Base-by-base conservation (phyloP, 2,113 vertebrate species). In the Phyllostomus discolor region DNA sequence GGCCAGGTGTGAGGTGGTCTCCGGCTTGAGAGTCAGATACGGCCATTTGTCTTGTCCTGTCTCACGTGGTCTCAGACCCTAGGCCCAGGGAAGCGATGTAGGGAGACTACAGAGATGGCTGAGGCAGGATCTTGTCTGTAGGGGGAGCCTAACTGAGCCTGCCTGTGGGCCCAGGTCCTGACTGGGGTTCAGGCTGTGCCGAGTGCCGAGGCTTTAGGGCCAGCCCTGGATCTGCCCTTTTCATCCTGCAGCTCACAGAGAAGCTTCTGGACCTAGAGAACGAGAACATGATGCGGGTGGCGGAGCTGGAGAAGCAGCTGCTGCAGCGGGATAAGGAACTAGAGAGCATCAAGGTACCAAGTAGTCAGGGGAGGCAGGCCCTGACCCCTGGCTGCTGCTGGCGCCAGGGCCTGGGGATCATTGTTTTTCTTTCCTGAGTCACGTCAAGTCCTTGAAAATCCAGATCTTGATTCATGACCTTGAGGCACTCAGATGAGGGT, bases 231-330 rank as follows among this genome's bases (percentile, higher is more conserved):
- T 14, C 95, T 20, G 0, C 2, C 31, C 70, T 90, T 64, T 38
- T 24, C 64, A 59, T 79, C 59, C 19, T 14, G 16, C 94, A 99
- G 99, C 99, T 99, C 94, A 99, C 99, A 0, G 99, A 99, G 98
- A 99, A 99, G 98, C 99, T 99, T 93, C 98, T 99, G 98, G 99
- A 99, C 96, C 98, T 99, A 94, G 99, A 99, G 98, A 99, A 99
- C 91, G 99, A 99, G 97, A 99, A 99, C 81, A 99, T 99, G 98
- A 99, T 99, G 99, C 99, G 99, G 88, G 99, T 99, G 79, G 99
- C 99, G 0, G 99, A 99, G 79, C 98, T 99, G 97, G 99, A 99
- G 98, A 99, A 99, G 97, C 98, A 99, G 90, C 98, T 99, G 52
- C 96, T 99, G 54, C 99, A 99, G 94, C 99, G 99, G 89, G 99